Base-by-base conservation (phyloP, 2,113 vertebrate species). In the Aspidoscelis tigris region DNA sequence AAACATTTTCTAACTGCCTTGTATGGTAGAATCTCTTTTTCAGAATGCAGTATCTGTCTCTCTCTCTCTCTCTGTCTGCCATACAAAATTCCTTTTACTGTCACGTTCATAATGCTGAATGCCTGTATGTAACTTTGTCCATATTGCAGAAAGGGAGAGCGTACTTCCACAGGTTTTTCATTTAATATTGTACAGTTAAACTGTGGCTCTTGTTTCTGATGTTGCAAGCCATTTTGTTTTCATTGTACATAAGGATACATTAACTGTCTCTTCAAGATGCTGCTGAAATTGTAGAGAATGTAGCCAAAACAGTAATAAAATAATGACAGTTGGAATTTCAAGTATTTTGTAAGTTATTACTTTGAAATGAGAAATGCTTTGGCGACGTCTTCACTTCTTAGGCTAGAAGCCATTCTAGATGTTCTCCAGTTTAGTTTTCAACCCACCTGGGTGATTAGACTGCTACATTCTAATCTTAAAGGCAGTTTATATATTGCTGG, bases 211-310 rank as follows among this genome's bases (percentile, higher is more conserved):
- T 91, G 94, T 95, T 96, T 95, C 94, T 92, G 92, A 95, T 96
- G 94, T 96, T 95, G 94, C 95, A 97, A 96, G 95, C 96, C 93
- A 95, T 97, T 95, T 95, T 95, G 95, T 96, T 96, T 95, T 94
- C 95, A 95, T 96, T 97, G 96, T 97, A 97, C 91, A 97, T 96
- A 96, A 95, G 93, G 94, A 96, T 94, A 96, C 93, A 95, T 94
- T 95, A 94, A 94, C 93, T 96, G 95, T 97, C 95, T 96, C 95
- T 96, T 96, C 94, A 96, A 96, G 93, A 96, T 96, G 96, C 96
- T 97, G 96, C 96, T 97, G 96, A 95, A 96, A 96, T 95, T 96
- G 96, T 97, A 97, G 96, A 97, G 96, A 96, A 96, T 96, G 95
- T 96, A 97, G 97, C 94, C 93, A 95, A 96, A 96, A 95, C 90